Percentiles rank a stretch among this genome's conserved stretches.
Evolutionary conservation across 2,888 invertebrate genomes (phyloP).

Genomic region (Acleris sparsana): DNA sequence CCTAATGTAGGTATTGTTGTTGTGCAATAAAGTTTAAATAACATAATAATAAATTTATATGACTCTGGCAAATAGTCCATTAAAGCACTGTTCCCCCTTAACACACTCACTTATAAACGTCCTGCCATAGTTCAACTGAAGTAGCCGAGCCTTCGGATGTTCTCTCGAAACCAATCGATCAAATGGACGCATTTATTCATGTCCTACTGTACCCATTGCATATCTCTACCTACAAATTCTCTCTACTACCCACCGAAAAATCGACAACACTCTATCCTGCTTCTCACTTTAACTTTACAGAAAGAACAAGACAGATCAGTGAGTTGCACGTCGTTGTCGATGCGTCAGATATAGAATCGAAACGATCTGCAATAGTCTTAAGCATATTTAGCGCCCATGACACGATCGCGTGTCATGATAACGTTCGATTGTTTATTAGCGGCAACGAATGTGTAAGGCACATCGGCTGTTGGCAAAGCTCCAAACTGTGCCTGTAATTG

Average conservation of each 20-base stretch:
- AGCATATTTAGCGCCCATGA: conserved; percentile 3
- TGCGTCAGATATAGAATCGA: conserved; percentile 7
- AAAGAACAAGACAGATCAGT: neutral
- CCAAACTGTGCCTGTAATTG: conserved; percentile 37
- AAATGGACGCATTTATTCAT: conserved; percentile 38
- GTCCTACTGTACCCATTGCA: conserved; percentile 24
- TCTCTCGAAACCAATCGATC: conserved; percentile 36
- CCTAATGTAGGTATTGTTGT: too few species aligned
- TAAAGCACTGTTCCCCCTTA: conserved; percentile 19
- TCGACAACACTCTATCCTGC: neutral
- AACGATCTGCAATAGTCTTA: conserved; percentile 31
- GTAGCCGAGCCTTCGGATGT: conserved; percentile 29
- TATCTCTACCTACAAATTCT: conserved; percentile 1
- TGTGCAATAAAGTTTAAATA: too few species aligned
- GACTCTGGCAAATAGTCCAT: conserved; percentile 2
- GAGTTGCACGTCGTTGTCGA: neutral
- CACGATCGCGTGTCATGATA: too few species aligned
- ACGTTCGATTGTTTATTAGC: too few species aligned
- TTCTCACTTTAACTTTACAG: neutral
- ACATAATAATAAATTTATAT: neutral
- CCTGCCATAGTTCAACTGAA: conserved; percentile 29
- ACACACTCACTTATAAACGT: conserved; percentile 28
- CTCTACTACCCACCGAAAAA: neutral
- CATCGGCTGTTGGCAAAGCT: conserved; percentile 27
- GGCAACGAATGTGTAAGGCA: too few species aligned